Percentiles rank a stretch among this genome's conserved stretches.
These are phyloP conservation scores for Poeciliopsis paucimaculata DNA, from an alignment of 2,797 vertebrate genomes.

Conservation along the genomic window DNA sequence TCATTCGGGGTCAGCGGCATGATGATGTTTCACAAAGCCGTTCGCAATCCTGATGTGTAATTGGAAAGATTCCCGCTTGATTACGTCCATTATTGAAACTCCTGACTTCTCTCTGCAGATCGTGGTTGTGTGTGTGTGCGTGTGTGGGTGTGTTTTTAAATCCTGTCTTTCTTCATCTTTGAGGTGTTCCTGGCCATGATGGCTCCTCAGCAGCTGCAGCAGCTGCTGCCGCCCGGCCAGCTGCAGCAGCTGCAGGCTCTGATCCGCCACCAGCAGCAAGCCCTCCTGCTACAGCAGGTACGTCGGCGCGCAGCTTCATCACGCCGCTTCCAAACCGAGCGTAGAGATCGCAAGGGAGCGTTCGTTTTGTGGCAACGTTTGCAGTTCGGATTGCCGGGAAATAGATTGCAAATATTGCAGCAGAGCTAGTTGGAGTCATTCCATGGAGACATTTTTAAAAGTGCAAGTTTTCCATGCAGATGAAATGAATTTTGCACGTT, in stretches of 20 bases:
- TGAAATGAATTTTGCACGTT: neutral
- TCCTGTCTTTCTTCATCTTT: constrained; percentile 51
- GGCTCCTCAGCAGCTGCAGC: constrained; percentile 88
- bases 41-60: constrained; percentile 58
- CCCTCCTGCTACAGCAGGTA: constrained; percentile 94
- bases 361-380: neutral
- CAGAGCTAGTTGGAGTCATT: neutral
- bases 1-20: constrained; percentile 68
- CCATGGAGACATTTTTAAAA: neutral
- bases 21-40: constrained; percentile 58
- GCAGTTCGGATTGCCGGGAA: neutral
- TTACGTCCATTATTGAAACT: constrained; percentile 52
- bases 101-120: constrained; percentile 39
- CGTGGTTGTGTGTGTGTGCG: neutral
- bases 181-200: constrained; percentile 92
- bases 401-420: neutral
- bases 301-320: neutral
- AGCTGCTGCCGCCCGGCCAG: constrained; percentile 74
- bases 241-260: constrained; percentile 89
- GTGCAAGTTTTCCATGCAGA: neutral
- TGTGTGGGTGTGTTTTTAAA: neutral
- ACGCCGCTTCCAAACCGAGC: neutral
- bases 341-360: neutral
- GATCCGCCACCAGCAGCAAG: constrained; percentile 93
- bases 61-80: constrained; percentile 52